Base-by-base conservation (phyloP, 2,797 vertebrate species). In the Hylomyscus alleni region DNA sequence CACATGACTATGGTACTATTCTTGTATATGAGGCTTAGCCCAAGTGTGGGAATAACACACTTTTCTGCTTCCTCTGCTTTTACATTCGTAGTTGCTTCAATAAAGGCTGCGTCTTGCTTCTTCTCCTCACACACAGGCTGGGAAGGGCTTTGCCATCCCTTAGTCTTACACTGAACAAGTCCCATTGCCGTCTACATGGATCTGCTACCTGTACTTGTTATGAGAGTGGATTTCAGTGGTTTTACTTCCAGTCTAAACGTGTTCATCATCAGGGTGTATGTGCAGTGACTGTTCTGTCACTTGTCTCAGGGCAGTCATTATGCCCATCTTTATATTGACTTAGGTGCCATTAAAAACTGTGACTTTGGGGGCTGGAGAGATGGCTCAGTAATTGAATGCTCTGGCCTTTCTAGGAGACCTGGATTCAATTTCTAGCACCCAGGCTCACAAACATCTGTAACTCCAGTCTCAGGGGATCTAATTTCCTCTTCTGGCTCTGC, bases 1-100 rank as follows among this genome's bases (percentile, higher is more conserved):
- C 3, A 37, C 44, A 54, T 34, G 19, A 26, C n/a, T 17, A 13
- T 0, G n/a, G 22, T 20, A 15, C 47, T 50, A 0, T 11, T 2
- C 76, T 29, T 58, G 26, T 1, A 6, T 9, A 14, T 31, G 8
- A 77, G 80, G 47, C 75, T 56, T 47, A 58, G 52, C 50, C 78
- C 3, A 0, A 17, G 76, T 19, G 0, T 67, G 67, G 22, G 81
- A 65, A 37, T 44, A 81, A 29, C 34, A 14, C 12, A 3, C 12
- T 40, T 54, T 75, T 26, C n/a, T 72, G 4, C 54, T 86, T 69
- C 37, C 69, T 65, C 54, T 29, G 0, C 12, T 26, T 65, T 26
- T 10, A 31, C 31, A 0, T 72, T 29, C 58, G 44, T 65, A 20
- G 37, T 67, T 81, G 17, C 13, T 54, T 90, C 34, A 26, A 4